Percentiles rank a stretch among this genome's conserved stretches.
phyloP scores from a whole-genome alignment of 2,113 vertebrate species.

The Podarcis raffonei region DNA sequence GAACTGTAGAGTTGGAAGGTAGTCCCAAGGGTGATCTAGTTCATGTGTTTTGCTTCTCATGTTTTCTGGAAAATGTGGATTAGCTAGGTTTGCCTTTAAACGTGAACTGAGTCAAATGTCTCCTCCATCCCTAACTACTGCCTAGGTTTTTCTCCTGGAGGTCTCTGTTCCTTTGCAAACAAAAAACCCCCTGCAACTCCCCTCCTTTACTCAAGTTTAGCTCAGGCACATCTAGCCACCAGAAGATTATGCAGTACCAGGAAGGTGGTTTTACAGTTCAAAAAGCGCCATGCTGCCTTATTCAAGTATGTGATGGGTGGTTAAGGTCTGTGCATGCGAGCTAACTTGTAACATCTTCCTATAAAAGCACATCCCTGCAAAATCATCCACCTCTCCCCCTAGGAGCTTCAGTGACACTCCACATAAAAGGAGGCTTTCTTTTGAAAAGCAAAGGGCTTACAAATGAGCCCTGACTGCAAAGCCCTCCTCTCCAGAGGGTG shows the following conservation, averaged over 20 bases:
- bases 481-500: constrained; percentile 24
- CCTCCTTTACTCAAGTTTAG: not conserved
- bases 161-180: not conserved
- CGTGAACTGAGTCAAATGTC: too few relatives aligned
- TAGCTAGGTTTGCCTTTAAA: too few relatives aligned
- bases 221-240: not conserved
- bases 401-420: constrained; percentile 50
- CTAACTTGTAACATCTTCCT: constrained; percentile 35
- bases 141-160: not conserved
- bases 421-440: constrained; percentile 39
- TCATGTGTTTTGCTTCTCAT: too few relatives aligned
- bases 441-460: constrained; percentile 58
- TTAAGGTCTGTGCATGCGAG: constrained; percentile 17
- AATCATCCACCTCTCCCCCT: constrained; percentile 49
- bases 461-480: constrained; percentile 66
- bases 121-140: not conserved
- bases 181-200: not conserved
- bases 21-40: too few relatives aligned
- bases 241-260: not conserved
- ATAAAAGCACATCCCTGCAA: not conserved
- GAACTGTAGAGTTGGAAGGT: too few relatives aligned
- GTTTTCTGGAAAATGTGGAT: too few relatives aligned
- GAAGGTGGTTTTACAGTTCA: not conserved
- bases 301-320: not conserved
- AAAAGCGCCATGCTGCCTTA: not conserved